Percentiles rank a stretch among this genome's conserved stretches.
phyloP scores from a whole-genome alignment of 2,113 vertebrate species.

The Odontophorus gujanensis region DNA sequence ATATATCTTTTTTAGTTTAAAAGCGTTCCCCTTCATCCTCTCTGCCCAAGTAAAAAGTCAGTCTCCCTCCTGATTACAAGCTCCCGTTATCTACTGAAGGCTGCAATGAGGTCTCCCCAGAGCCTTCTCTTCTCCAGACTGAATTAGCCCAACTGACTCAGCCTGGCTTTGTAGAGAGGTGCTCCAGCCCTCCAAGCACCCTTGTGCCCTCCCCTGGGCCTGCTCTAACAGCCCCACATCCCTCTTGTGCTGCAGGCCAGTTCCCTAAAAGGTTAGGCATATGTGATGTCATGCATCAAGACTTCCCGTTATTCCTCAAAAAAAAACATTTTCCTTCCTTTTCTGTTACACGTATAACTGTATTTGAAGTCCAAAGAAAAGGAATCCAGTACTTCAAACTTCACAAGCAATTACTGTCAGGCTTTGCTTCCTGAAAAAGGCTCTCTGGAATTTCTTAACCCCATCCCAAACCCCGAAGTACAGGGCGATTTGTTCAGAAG shows the following conservation, averaged over 20 bases:
- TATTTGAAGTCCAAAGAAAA: neutral
- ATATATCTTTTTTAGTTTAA: too few relatives aligned
- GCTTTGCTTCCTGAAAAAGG: conserved; percentile 16
- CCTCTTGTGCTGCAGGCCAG: neutral
- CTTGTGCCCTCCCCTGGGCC: neutral
- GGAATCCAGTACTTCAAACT: neutral
- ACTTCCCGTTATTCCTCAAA: neutral
- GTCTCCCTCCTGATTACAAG: too few relatives aligned
- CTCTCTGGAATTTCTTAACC: neutral
- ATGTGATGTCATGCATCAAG: neutral
- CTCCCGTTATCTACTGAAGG: too few relatives aligned
- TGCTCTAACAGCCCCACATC: neutral
- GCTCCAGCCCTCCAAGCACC: neutral
- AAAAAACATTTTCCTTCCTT: neutral
- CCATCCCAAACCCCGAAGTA: neutral
- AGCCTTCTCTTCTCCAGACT: too few relatives aligned
- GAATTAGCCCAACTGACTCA: too few relatives aligned
- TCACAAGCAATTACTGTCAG: neutral
- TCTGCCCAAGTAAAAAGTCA: too few relatives aligned
- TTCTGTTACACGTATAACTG: neutral
- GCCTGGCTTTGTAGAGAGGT: too few relatives aligned
- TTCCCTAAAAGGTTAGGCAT: neutral
- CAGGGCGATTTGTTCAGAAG: neutral
- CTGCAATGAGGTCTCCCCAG: too few relatives aligned
- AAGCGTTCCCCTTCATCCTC: too few relatives aligned